Evolutionary conservation across 2,888 invertebrate species (phyloP).

Genomic region (Idaea aversata): DNA sequence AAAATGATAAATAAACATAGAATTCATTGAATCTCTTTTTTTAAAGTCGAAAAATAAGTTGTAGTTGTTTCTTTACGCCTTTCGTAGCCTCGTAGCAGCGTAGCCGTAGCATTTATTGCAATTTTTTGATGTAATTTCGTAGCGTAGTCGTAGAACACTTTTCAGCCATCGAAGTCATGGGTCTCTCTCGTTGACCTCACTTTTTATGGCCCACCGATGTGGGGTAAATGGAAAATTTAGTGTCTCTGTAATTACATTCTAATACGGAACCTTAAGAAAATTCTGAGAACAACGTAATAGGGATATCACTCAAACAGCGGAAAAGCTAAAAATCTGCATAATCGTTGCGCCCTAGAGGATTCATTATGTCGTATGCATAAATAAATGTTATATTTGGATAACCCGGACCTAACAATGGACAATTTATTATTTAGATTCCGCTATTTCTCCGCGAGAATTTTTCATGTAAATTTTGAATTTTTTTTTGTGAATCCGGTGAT

Average conservation of each 20-base stretch:
- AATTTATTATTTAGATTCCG: constrained; percentile 77
- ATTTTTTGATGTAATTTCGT: no score
- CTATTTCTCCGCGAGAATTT: constrained; percentile 54
- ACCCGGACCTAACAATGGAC: constrained; percentile 67
- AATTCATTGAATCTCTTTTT: background rate
- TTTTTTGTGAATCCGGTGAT: constrained; percentile 45
- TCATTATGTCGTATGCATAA: constrained; percentile 73
- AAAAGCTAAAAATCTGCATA: constrained; percentile 60
- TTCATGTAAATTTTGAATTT: constrained; percentile 63
- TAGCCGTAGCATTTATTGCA: no score
- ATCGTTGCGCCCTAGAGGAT: constrained; percentile 58
- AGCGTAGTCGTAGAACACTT: no score
- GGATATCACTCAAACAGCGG: constrained; percentile 34
- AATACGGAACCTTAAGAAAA: constrained; percentile 13
- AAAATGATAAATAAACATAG: constrained; percentile 4
- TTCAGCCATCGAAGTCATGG: no score
- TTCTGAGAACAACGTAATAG: constrained; percentile 29
- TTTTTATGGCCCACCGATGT: no score
- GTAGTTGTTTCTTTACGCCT: no score
- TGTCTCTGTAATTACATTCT: constrained; percentile 12
- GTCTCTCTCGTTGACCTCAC: no score
- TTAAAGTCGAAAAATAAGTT: no score
- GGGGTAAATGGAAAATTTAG: background rate
- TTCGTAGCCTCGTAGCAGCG: no score
- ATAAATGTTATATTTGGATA: constrained; percentile 66